Base-by-base conservation (phyloP, 2,888 invertebrate genomes). In the Rhorus exstirpatorius region DNA sequence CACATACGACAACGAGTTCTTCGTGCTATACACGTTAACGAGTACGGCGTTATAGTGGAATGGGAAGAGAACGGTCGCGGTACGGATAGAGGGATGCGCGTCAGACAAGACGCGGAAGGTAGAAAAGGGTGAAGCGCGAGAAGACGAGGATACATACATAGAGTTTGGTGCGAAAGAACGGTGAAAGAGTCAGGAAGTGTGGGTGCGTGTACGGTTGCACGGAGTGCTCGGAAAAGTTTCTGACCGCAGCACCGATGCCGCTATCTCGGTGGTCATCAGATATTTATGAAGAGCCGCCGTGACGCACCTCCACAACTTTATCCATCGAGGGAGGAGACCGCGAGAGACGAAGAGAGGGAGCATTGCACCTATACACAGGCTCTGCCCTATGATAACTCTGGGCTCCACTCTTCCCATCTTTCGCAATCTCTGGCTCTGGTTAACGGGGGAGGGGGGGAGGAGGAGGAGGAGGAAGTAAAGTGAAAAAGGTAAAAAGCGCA, bases 251-350 rank as follows among this genome's bases (percentile, higher is more conserved):
- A 76, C 81, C 70, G 79, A 75, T 71, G 81, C n/a, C 70, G 67
- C 77, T 84, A 84, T 85, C 85, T 86, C 81, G 81, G 84, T 77
- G 85, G 84, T 85, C 85, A 89, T 89, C 84, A 79, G 86, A 86
- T 89, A 89, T 89, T 89, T 89, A 89, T 87, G 83, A 88, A 87
- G 81, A 85, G 84, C 63, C n/a, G n/a, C 38, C 58, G 67, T 84
- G 83, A 84, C 82, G 81, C 85, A 85, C n/a, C n/a, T n/a, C 83
- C 78, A 83, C 83, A 58, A 82, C 74, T 55, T 60, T 65, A 84
- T 83, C 70, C 83, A 68, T 70, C 46, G 51, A 79, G 81, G 55
- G 77, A 71, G 72, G 60, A n/a, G 41, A 46, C 35, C 51, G 65
- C 60, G 6, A 31, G 26, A 38, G 41, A 41, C 4, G 26, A 19